Conservation (phyloP, 2,888 invertebrate genomes). For the Drosophila anceps region DNA sequence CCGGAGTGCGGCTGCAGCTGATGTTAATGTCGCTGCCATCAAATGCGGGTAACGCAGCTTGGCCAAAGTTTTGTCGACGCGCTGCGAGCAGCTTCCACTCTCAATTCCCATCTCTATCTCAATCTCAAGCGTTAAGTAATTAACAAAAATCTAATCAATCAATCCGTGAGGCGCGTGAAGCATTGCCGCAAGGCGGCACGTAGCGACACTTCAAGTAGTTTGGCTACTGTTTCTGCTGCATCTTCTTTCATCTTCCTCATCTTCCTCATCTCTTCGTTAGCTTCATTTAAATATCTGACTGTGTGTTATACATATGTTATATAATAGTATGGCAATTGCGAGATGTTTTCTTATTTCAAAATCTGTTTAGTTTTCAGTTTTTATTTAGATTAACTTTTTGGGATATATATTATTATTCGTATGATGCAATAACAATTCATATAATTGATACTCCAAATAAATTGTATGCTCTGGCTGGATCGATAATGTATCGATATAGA, state of each 20-base stretch:
- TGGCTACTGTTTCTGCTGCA: conserved; percentile 61
- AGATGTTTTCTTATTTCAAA: neutral
- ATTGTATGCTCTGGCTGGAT: too few species aligned
- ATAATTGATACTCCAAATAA: too few species aligned
- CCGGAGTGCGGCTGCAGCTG: conserved; percentile 47
- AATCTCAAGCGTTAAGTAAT: conserved; percentile 83
- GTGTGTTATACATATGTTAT: neutral
- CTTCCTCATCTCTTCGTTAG: conserved; percentile 31
- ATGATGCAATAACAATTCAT: too few species aligned
- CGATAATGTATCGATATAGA: too few species aligned
- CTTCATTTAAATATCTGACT: conserved; percentile 64
- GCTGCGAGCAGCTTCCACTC: conserved; percentile 57
- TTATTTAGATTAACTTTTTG: too few species aligned
- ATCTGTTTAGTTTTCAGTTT: neutral
- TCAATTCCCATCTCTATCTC: conserved; percentile 29
- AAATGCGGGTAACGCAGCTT: conserved; percentile 49
- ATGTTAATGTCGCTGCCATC: conserved; percentile 43
- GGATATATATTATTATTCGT: too few species aligned
- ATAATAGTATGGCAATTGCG: neutral
- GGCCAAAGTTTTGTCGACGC: conserved; percentile 52
- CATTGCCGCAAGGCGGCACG: conserved; percentile 21
- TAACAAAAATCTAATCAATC: conserved; percentile 85
- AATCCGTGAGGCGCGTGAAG: conserved; percentile 73
- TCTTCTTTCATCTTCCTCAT: conserved; percentile 18
- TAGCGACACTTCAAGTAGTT: conserved; percentile 71